These are phyloP conservation scores for Meles meles DNA, from an alignment of 2,113 vertebrate genomes.

Conservation along the genomic window DNA sequence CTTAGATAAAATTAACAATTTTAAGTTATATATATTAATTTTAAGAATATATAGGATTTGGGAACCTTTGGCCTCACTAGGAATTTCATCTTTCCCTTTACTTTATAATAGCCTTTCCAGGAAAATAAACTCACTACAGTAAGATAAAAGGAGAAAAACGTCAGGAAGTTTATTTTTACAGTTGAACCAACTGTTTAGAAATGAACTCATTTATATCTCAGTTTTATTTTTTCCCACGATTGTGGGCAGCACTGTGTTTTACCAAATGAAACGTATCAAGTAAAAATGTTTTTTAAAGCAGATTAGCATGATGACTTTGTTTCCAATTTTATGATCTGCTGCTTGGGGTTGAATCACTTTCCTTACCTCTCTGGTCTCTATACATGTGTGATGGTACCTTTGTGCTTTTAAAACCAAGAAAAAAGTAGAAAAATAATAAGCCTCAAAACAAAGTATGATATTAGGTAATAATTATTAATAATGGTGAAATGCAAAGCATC, in stretches of 20 bases:
- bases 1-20: slow-evolving; percentile 19
- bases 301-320: not conserved
- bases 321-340: not conserved
- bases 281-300: not conserved
- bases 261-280: not conserved
- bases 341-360: not conserved
- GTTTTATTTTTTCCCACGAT: not conserved
- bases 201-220: not conserved
- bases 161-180: slow-evolving; percentile 18
- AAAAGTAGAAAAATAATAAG: not conserved
- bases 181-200: slow-evolving; percentile 5
- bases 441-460: not conserved
- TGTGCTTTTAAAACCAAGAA: slow-evolving; percentile 31
- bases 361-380: not conserved
- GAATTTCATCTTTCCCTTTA: slow-evolving; percentile 15
- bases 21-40: no score
- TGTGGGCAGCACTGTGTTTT: not conserved
- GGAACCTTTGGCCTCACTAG: not conserved
- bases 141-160: slow-evolving; percentile 9
- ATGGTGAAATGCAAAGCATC: not conserved
- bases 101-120: not conserved
- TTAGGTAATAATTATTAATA: not conserved
- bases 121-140: not conserved
- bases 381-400: not conserved
- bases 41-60: not conserved